Conservation (phyloP, 2,888 invertebrate species). For the Tipula vernalis region DNA sequence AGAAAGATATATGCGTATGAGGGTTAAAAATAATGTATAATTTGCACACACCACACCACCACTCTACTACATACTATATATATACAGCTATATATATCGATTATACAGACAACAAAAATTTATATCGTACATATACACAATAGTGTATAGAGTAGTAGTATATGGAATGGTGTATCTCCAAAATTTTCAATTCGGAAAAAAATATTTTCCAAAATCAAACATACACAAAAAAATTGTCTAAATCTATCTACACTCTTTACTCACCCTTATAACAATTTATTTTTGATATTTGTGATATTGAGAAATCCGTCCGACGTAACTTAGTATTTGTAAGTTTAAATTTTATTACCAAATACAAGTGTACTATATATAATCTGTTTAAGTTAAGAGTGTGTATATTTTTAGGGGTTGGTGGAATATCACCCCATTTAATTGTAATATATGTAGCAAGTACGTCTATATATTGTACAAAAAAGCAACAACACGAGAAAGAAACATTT, state of each 20-base stretch:
- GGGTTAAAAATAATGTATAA: constrained; percentile 10
- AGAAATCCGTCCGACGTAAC: not conserved
- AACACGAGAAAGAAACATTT: not conserved
- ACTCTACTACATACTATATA: not conserved
- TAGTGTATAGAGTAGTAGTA: not conserved
- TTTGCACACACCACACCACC: constrained; percentile 9
- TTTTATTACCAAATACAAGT: not conserved
- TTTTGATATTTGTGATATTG: not conserved
- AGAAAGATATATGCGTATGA: constrained; percentile 9
- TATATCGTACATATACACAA: not conserved
- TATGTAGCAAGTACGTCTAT: not conserved
- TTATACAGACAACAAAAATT: not conserved
- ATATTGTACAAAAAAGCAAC: not conserved
- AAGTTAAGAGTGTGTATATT: not conserved
- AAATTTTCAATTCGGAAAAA: not conserved
- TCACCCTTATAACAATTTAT: not conserved
- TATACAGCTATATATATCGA: not conserved
- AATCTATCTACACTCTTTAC: constrained; percentile 6
- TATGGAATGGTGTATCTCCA: not conserved
- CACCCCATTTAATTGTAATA: not conserved
- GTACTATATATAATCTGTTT: not conserved
- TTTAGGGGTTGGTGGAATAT: not conserved
- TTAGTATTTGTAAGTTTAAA: constrained; percentile 4
- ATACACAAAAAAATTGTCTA: not conserved
- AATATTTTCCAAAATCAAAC: not conserved